phyloP scores from a whole-genome alignment of 2,888 invertebrate species.

The Neoascia interrupta region DNA sequence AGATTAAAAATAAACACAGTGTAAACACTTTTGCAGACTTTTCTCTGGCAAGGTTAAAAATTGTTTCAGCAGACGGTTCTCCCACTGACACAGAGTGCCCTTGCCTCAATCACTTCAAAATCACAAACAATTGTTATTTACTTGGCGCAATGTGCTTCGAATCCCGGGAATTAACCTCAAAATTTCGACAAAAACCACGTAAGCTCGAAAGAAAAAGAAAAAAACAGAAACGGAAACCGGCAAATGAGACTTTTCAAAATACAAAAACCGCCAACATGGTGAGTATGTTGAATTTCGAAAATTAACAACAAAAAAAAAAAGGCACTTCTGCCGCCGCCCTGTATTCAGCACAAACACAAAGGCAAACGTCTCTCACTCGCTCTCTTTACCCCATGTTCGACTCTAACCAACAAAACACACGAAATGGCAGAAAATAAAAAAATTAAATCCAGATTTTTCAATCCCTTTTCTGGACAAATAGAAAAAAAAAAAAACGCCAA shows the following conservation, averaged over 20 bases:
- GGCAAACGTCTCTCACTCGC: background rate
- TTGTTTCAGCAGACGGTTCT: constrained; percentile 40
- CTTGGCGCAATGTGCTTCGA: constrained; percentile 40
- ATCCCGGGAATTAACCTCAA: constrained; percentile 52
- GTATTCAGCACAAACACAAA: constrained; percentile 3
- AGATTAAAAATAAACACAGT: background rate
- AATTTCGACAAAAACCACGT: constrained; percentile 49
- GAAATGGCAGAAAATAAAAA: constrained; percentile 6
- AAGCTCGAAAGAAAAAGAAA: constrained; percentile 7
- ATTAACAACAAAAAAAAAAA: background rate
- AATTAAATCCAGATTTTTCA: too few relatives aligned
- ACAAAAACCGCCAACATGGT: constrained; percentile 50
- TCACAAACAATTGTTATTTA: background rate
- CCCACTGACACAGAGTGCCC: constrained; percentile 24
- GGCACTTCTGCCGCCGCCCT: constrained; percentile 25
- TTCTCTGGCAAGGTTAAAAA: constrained; percentile 40
- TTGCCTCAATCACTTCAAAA: constrained; percentile 9
- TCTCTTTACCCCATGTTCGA: constrained; percentile 13
- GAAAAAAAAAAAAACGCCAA: constrained; percentile 4
- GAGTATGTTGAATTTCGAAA: constrained; percentile 36
- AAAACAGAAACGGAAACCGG: constrained; percentile 60
- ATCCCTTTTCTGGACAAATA: constrained; percentile 1
- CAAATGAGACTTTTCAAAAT: constrained; percentile 38
- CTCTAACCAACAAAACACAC: constrained; percentile 44
- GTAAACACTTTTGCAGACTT: constrained; percentile 6